Evolutionary conservation across 2,113 vertebrate species (phyloP).

Genomic region (Lophochroa leadbeateri): DNA sequence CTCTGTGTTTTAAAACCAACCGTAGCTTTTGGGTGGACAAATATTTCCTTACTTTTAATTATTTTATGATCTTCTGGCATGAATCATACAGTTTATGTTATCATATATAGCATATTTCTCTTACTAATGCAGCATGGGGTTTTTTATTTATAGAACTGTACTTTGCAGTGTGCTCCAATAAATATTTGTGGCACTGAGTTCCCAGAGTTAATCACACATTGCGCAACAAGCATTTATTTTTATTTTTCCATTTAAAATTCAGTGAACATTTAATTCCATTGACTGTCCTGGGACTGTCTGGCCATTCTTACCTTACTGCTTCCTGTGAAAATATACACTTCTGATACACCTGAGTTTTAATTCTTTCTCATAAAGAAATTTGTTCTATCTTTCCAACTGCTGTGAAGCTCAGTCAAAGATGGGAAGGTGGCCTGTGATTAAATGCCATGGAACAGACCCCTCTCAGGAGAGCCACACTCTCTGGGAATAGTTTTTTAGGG

Average conservation of each 20-base stretch:
- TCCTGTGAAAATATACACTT: neutral
- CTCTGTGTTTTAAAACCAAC: neutral
- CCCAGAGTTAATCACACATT: neutral
- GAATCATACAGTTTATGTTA: neutral
- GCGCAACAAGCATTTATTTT: neutral
- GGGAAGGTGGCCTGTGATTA: neutral
- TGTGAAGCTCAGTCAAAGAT: neutral
- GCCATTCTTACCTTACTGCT: neutral
- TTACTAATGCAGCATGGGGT: neutral
- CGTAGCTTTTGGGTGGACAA: neutral
- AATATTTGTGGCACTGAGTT: constrained; percentile 11
- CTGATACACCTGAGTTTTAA: neutral
- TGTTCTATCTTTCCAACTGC: neutral
- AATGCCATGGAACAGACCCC: neutral
- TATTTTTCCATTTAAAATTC: neutral
- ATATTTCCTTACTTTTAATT: neutral
- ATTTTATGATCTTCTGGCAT: neutral
- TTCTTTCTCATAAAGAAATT: neutral
- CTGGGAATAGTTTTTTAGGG: neutral
- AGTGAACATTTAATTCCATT: neutral
- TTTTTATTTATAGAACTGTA: constrained; percentile 1
- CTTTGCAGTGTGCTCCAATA: neutral
- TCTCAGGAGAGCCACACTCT: neutral
- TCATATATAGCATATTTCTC: neutral
- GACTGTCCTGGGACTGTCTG: neutral